These are phyloP conservation scores for Macrosteles quadrilineatus DNA, from an alignment of 1,140 invertebrate species.

Conservation along the genomic window DNA sequence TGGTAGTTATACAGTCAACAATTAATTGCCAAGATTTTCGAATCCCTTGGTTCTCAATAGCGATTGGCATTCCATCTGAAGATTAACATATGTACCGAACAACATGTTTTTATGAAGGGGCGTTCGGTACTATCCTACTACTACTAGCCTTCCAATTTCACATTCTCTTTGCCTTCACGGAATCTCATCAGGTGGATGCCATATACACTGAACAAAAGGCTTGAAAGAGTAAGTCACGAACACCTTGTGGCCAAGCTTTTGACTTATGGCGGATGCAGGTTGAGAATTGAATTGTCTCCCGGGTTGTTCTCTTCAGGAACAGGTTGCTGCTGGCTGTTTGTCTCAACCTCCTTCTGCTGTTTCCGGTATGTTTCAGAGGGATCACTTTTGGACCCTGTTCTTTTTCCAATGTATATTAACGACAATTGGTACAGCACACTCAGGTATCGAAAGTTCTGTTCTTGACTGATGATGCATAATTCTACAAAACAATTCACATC, in stretches of 20 bases:
- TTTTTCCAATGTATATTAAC: background rate
- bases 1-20: no score
- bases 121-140: slow-evolving; percentile 7
- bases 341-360: no score
- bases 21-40: no score
- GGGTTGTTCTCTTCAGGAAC: background rate
- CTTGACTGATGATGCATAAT: background rate
- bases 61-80: no score
- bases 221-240: slow-evolving; percentile 25
- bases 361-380: no score
- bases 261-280: background rate
- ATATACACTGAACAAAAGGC: slow-evolving; percentile 29
- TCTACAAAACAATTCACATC: background rate
- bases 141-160: slow-evolving; percentile 25
- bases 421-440: slow-evolving; percentile 10
- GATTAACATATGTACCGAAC: slow-evolving; percentile 8
- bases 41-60: no score
- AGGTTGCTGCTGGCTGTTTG: background rate
- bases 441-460: slow-evolving; percentile 7
- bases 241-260: slow-evolving; percentile 16
- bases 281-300: background rate
- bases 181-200: slow-evolving; percentile 31
- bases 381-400: slow-evolving; percentile 8
- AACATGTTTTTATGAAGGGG: slow-evolving; percentile 6
- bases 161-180: slow-evolving; percentile 16